These are phyloP conservation scores for Probosciger aterrimus DNA, from an alignment of 2,113 vertebrate genomes.

Conservation along the genomic window DNA sequence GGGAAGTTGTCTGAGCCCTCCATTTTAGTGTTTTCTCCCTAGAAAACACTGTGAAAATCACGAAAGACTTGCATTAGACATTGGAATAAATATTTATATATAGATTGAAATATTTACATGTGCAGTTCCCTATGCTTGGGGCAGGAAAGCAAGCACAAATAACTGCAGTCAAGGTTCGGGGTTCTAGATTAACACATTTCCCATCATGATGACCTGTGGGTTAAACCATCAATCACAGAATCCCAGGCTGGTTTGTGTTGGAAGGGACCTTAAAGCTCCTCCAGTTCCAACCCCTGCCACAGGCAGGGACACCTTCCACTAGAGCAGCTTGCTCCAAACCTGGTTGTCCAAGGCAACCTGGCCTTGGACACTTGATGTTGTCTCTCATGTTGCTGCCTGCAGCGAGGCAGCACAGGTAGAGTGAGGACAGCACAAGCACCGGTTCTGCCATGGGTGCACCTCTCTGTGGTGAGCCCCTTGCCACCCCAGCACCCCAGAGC, in stretches of 20 bases:
- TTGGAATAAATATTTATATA: neutral
- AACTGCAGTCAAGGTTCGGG: neutral
- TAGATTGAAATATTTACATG: neutral
- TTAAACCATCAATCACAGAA: neutral
- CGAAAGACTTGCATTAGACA: neutral
- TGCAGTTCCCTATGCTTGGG: neutral
- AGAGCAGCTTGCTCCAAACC: neutral
- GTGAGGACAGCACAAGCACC: neutral
- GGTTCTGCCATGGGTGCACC: neutral
- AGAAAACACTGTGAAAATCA: neutral
- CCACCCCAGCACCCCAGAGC: neutral
- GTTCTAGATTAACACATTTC: neutral
- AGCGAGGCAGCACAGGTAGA: neutral
- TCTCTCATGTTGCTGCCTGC: fast-evolving
- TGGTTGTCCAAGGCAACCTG: neutral
- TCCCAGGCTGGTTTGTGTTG: neutral
- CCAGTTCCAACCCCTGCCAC: neutral
- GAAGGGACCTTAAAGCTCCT: neutral
- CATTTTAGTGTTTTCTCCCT: neutral
- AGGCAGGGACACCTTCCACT: neutral
- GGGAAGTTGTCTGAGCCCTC: neutral
- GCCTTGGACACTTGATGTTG: neutral
- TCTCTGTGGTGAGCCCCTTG: neutral
- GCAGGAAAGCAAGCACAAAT: neutral
- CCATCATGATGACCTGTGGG: neutral